Percentiles rank a stretch among this genome's conserved stretches.
Conservation (phyloP, 2,113 vertebrate genomes). For the Cebidichthys violaceus region DNA sequence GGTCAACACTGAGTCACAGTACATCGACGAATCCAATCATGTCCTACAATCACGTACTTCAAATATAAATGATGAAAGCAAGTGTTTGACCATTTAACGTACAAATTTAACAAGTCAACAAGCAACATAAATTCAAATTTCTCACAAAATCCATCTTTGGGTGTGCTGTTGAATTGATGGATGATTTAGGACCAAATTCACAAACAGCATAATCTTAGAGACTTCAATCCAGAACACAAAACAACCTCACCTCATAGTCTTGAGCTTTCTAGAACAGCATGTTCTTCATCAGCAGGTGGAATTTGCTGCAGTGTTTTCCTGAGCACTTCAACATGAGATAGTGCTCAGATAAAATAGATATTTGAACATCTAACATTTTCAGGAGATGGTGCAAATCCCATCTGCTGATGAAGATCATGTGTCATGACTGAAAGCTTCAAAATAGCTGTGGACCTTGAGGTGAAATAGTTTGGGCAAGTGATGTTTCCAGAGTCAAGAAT, state of each 20-base stretch:
- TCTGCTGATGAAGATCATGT: neutral
- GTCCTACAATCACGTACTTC: neutral
- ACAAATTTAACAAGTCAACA: too few species aligned
- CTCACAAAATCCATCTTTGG: too few species aligned
- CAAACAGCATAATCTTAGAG: neutral
- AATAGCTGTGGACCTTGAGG: neutral
- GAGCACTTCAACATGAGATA: neutral
- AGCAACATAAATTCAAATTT: neutral
- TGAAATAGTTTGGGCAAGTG: neutral
- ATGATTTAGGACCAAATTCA: neutral
- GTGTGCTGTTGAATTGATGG: neutral
- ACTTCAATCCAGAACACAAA: neutral
- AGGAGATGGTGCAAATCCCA: neutral
- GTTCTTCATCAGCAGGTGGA: neutral
- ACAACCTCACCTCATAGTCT: neutral
- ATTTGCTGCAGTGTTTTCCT: neutral
- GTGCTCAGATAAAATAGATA: neutral
- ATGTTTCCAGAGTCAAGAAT: neutral
- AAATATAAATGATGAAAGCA: neutral
- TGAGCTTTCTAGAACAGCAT: neutral
- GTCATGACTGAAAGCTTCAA: neutral
- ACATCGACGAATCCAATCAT: conserved; percentile 7
- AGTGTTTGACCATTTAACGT: neutral
- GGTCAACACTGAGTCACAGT: neutral
- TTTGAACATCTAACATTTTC: neutral